Conservation (phyloP, 2,888 invertebrate species). For the Doris montereyensis region DNA sequence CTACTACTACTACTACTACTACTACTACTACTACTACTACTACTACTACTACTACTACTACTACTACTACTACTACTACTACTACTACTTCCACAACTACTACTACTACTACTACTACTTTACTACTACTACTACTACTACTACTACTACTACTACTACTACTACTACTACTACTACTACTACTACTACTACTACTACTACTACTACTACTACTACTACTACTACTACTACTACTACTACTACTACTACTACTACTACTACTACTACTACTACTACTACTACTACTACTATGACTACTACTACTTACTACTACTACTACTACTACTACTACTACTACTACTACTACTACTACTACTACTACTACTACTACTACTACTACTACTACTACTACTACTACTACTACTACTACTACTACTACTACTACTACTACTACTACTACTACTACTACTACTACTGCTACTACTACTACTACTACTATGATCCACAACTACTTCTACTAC, state of each 20-base stretch:
- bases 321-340: background rate
- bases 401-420: background rate
- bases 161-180: background rate
- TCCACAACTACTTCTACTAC: too few relatives aligned
- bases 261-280: background rate
- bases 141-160: background rate
- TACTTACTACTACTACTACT: too few relatives aligned
- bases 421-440: too few relatives aligned
- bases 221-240: background rate
- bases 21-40: background rate
- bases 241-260: background rate
- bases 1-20: background rate
- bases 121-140: background rate
- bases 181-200: background rate
- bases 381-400: background rate
- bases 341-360: constrained; percentile 17
- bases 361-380: too few relatives aligned
- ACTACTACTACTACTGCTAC: too few relatives aligned
- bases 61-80: background rate
- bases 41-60: background rate
- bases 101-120: background rate
- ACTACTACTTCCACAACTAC: too few relatives aligned
- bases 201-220: background rate
- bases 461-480: too few relatives aligned
- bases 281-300: too few relatives aligned